These are phyloP conservation scores for Melolontha melolontha DNA, from an alignment of 2,888 invertebrate species.

Conservation along the genomic window DNA sequence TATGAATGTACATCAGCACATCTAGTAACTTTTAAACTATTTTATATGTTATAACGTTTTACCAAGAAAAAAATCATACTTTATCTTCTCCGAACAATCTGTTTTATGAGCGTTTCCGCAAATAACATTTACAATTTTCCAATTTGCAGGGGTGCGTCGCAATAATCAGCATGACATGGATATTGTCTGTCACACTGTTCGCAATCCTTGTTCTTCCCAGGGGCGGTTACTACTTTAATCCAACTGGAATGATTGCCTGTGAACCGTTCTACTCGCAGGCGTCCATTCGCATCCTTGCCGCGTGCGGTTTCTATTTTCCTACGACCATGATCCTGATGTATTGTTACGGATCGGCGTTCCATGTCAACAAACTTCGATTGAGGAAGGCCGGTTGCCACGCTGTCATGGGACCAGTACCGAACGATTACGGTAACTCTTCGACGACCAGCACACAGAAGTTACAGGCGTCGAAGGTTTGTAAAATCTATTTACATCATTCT, in stretches of 20 bases:
- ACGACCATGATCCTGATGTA: constrained; percentile 94
- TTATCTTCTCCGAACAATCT: too few species aligned
- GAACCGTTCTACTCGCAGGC: constrained; percentile 87
- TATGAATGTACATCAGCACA: too few species aligned
- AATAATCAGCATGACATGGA: constrained; percentile 87
- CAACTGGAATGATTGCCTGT: constrained; percentile 86
- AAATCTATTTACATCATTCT: too few species aligned
- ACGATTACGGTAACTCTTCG: constrained; percentile 5
- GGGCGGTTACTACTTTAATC: constrained; percentile 90
- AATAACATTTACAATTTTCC: background rate
- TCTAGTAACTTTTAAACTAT: too few species aligned
- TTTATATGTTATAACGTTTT: too few species aligned
- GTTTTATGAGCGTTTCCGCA: too few species aligned
- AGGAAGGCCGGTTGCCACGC: constrained; percentile 65
- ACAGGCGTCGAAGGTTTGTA: constrained; percentile 26
- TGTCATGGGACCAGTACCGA: constrained; percentile 51
- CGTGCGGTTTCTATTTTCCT: constrained; percentile 90
- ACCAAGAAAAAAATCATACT: too few species aligned
- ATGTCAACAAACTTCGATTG: constrained; percentile 84
- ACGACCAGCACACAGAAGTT: constrained; percentile 11
- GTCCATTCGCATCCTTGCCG: constrained; percentile 81
- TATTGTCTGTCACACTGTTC: constrained; percentile 85
- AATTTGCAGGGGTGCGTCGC: constrained; percentile 84
- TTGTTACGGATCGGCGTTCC: constrained; percentile 90
- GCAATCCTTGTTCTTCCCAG: constrained; percentile 85